These are phyloP conservation scores for Synergus gifuensis DNA, from an alignment of 2,888 invertebrate genomes.

Conservation along the genomic window DNA sequence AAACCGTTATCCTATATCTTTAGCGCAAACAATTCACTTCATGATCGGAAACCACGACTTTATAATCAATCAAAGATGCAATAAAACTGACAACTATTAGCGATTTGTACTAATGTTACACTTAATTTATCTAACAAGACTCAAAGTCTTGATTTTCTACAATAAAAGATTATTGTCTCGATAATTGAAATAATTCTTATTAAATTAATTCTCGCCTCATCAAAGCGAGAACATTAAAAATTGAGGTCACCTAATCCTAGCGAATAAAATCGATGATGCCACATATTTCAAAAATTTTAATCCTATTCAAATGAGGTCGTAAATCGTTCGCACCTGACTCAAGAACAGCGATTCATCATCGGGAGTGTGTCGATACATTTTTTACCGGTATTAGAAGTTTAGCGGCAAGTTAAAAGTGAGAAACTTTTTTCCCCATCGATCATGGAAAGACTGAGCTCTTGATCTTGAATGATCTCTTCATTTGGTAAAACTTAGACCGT, in stretches of 20 bases:
- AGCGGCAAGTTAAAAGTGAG: constrained; percentile 17
- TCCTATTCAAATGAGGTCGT: constrained; percentile 30
- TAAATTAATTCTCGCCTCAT: not conserved
- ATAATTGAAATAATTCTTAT: not conserved
- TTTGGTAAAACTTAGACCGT: constrained; percentile 23
- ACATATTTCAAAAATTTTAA: constrained; percentile 2
- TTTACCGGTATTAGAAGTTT: constrained; percentile 22
- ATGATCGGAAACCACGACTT: not conserved
- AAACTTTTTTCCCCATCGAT: not conserved
- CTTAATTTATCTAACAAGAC: too few species aligned
- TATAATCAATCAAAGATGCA: not conserved
- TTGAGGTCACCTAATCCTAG: not conserved
- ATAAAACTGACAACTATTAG: not conserved
- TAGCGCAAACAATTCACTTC: not conserved
- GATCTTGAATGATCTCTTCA: constrained; percentile 37
- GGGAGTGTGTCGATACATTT: constrained; percentile 3
- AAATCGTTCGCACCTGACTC: constrained; percentile 17
- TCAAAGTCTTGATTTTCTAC: too few species aligned
- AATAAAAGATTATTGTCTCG: not conserved
- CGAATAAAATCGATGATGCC: constrained; percentile 4
- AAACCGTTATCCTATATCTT: constrained; percentile 2
- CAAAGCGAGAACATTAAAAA: not conserved
- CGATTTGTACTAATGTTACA: not conserved
- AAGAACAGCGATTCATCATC: constrained; percentile 30
- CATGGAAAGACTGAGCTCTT: constrained; percentile 28